phyloP scores from a whole-genome alignment of 2,888 invertebrate genomes.

The Frankliniella intonsa region DNA sequence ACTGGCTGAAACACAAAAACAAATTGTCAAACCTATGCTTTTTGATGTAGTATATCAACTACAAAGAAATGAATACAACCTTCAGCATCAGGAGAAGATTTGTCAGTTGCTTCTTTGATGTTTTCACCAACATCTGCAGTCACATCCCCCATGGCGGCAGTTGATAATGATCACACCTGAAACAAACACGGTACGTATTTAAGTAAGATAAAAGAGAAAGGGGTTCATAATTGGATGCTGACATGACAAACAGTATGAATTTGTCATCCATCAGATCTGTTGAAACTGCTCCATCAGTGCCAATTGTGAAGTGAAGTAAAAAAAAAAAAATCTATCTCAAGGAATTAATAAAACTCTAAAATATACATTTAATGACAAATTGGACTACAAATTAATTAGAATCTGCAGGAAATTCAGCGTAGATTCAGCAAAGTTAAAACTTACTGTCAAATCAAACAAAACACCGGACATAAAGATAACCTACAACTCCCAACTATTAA shows the following conservation, averaged over 20 bases:
- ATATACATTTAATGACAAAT: not conserved
- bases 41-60: not conserved
- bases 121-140: slow-evolving; percentile 36
- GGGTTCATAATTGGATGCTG: no score
- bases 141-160: slow-evolving; percentile 36
- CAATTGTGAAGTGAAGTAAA: no score
- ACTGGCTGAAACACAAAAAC: slow-evolving; percentile 42
- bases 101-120: slow-evolving; percentile 33
- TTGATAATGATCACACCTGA: not conserved
- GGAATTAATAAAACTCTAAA: not conserved
- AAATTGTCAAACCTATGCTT: not conserved
- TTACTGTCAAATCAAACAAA: not conserved
- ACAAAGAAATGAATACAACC: not conserved
- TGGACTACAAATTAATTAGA: not conserved
- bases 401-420: not conserved
- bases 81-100: slow-evolving; percentile 29
- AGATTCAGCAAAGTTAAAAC: not conserved
- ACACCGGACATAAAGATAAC: not conserved
- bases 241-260: no score
- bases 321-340: no score
- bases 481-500: not conserved
- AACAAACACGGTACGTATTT: not conserved
- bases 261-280: no score
- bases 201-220: no score
- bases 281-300: no score